Conservation (phyloP, 2,113 vertebrate species). For the Rhabdomys dilectus region DNA sequence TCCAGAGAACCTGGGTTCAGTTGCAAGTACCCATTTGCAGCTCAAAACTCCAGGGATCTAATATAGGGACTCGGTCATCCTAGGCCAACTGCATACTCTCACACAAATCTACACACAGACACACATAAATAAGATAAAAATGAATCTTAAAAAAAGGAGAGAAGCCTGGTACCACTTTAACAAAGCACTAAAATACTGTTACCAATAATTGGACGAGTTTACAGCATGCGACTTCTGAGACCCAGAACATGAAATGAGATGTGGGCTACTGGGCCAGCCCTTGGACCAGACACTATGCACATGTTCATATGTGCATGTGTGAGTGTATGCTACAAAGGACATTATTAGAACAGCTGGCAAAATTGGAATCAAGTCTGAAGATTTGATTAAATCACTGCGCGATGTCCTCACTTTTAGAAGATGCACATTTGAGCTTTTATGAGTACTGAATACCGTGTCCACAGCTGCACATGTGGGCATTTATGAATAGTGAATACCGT, state of each 20-base stretch:
- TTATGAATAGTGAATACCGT: no score
- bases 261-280: neutral
- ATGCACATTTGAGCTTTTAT: constrained; percentile 14
- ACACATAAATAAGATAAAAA: neutral
- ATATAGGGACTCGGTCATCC: neutral
- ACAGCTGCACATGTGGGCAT: neutral
- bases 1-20: neutral
- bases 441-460: neutral
- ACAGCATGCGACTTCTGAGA: neutral
- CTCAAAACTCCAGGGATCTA: no score
- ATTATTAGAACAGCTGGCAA: neutral
- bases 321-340: neutral
- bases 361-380: neutral
- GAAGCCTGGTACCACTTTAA: neutral
- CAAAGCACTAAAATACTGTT: constrained; percentile 48
- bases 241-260: neutral
- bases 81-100: neutral
- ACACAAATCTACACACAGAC: neutral
- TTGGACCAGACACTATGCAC: neutral
- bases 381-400: constrained; percentile 5
- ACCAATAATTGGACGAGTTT: neutral
- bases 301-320: neutral
- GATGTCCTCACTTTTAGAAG: constrained; percentile 58
- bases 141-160: neutral
- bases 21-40: neutral